Percentiles rank a stretch among this genome's conserved stretches.
Evolutionary conservation across 2,113 vertebrate genomes (phyloP).

Genomic region (Entomyzon cyanotis): DNA sequence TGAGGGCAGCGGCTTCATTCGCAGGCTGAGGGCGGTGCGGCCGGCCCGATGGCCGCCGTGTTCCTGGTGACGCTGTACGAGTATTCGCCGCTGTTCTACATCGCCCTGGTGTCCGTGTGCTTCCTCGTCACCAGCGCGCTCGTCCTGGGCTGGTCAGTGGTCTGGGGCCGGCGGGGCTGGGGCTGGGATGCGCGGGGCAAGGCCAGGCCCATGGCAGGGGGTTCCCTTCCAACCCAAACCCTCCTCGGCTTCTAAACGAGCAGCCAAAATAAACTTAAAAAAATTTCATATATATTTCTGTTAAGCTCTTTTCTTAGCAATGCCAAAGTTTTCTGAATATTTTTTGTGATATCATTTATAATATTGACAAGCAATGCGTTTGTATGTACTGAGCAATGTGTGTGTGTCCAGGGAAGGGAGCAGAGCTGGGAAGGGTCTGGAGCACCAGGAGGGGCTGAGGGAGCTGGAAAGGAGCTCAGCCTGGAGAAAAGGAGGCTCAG

Average conservation of each 20-base stretch:
- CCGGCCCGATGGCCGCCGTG: slow-evolving; percentile 79
- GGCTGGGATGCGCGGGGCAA: background rate
- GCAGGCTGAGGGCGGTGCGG: background rate
- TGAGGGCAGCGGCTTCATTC: background rate
- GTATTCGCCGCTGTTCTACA: slow-evolving; percentile 91
- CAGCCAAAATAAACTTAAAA: background rate
- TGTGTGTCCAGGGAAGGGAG: background rate
- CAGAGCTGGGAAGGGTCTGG: background rate
- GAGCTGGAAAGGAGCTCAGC: background rate
- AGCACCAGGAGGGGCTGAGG: accelerated
- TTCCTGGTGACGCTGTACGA: slow-evolving; percentile 89
- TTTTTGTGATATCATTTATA: background rate
- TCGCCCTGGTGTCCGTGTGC: slow-evolving; percentile 86
- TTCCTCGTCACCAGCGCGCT: slow-evolving; percentile 91
- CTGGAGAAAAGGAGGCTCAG: background rate
- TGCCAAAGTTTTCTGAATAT: too few species aligned
- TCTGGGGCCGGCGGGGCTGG: background rate
- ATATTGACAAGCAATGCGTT: background rate
- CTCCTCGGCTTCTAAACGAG: background rate
- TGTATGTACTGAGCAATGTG: background rate
- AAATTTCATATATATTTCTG: background rate
- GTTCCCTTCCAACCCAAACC: background rate
- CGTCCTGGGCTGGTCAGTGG: slow-evolving; percentile 90
- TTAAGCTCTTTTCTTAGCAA: background rate
- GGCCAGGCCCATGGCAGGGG: background rate